Conservation (phyloP, 2,113 vertebrate genomes). For the Bubo blakistoni region DNA sequence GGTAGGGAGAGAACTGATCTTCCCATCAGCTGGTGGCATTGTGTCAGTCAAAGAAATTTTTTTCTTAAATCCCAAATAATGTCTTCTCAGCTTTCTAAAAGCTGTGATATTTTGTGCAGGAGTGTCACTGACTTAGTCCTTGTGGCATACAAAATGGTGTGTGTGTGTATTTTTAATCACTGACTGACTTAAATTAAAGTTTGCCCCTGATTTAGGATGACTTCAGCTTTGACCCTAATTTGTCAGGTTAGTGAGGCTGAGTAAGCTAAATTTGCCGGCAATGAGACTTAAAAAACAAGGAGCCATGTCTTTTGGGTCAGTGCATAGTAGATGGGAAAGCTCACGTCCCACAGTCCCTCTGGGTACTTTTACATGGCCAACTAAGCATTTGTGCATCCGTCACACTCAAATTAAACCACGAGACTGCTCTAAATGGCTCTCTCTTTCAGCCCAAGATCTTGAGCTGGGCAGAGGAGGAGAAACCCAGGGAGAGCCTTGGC, state of each 20-base stretch:
- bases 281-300: neutral
- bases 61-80: neutral
- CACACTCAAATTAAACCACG: neutral
- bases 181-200: neutral
- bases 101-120: neutral
- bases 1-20: neutral
- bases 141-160: neutral
- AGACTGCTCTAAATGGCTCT: neutral
- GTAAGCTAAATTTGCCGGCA: neutral
- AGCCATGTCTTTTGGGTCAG: neutral
- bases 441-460: neutral
- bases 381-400: neutral
- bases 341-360: neutral
- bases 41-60: neutral
- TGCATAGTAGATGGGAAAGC: neutral
- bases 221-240: neutral
- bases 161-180: neutral
- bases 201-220: neutral
- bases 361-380: neutral
- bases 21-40: neutral
- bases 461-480: neutral
- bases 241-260: neutral
- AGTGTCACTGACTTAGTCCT: neutral
- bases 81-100: neutral
- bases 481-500: neutral